phyloP scores from a whole-genome alignment of 2,888 invertebrate genomes.

The Acanthosepion esculentum region DNA sequence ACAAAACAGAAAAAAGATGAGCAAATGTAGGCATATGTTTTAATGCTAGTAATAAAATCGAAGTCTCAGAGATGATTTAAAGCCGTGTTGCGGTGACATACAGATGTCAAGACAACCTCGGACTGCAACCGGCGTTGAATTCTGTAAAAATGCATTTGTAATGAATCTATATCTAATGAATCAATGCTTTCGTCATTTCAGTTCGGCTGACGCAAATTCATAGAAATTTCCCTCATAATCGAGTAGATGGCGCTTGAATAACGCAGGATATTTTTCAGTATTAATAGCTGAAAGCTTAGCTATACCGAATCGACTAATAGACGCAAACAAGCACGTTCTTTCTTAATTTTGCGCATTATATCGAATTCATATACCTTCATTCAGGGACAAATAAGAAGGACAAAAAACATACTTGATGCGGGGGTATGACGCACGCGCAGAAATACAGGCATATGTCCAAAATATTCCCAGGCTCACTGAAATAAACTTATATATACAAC shows the following conservation, averaged over 20 bases:
- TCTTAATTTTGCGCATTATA: background rate
- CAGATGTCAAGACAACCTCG: background rate
- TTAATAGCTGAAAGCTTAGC: background rate
- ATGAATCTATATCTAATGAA: constrained; percentile 20
- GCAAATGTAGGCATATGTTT: background rate
- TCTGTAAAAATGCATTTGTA: background rate
- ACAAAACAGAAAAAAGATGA: background rate
- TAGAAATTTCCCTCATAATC: background rate
- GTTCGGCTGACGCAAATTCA: background rate
- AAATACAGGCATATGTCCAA: background rate
- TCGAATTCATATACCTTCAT: background rate
- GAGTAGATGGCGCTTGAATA: background rate
- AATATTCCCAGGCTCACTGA: background rate
- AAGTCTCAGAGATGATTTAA: background rate
- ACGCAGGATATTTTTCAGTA: background rate
- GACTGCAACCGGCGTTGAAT: background rate
- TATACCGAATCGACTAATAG: background rate
- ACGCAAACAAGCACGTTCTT: background rate
- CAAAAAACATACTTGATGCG: background rate
- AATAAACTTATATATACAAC: background rate
- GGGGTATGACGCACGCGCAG: background rate
- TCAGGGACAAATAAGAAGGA: background rate
- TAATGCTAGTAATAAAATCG: background rate
- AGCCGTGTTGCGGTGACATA: background rate
- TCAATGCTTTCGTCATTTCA: background rate